Conservation (phyloP, 2,113 vertebrate species). For the Anser cygnoides region DNA sequence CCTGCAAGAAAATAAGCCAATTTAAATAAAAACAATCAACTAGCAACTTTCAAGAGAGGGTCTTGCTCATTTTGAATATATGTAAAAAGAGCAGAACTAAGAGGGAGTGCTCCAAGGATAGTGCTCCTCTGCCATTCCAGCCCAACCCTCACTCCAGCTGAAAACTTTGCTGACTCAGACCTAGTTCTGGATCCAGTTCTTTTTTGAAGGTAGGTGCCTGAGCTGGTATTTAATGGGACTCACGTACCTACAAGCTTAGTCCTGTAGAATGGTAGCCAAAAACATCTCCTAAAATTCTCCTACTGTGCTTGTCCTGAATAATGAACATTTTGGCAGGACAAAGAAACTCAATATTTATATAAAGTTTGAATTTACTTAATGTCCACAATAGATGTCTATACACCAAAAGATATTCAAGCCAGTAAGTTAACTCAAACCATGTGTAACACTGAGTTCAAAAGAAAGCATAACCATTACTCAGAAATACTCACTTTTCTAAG, state of each 20-base stretch:
- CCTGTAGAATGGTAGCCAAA: not conserved
- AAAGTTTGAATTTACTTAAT: not conserved
- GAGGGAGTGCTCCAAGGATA: not conserved
- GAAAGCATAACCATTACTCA: conserved; percentile 12
- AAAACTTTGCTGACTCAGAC: not conserved
- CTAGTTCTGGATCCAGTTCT: not conserved
- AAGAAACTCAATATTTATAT: conserved; percentile 6
- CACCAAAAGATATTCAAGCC: not conserved
- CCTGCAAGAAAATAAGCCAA: not conserved
- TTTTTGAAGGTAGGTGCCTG: not conserved
- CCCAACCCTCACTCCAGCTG: not conserved
- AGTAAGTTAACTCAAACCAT: conserved; percentile 31
- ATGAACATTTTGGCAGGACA: conserved; percentile 1
- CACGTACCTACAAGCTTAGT: not conserved
- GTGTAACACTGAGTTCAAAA: conserved; percentile 32
- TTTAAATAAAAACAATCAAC: not conserved
- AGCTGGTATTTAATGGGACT: not conserved
- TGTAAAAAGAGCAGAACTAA: not conserved
- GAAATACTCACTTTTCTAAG: not conserved
- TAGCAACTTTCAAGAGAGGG: not conserved
- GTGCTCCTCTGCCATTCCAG: not conserved
- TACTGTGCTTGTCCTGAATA: not conserved
- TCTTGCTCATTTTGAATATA: not conserved
- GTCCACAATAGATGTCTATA: not conserved
- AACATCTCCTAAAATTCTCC: not conserved